Percentiles rank a stretch among this genome's conserved stretches.
phyloP scores from a whole-genome alignment of 2,797 vertebrate species.

The Phoeniculus purpureus region DNA sequence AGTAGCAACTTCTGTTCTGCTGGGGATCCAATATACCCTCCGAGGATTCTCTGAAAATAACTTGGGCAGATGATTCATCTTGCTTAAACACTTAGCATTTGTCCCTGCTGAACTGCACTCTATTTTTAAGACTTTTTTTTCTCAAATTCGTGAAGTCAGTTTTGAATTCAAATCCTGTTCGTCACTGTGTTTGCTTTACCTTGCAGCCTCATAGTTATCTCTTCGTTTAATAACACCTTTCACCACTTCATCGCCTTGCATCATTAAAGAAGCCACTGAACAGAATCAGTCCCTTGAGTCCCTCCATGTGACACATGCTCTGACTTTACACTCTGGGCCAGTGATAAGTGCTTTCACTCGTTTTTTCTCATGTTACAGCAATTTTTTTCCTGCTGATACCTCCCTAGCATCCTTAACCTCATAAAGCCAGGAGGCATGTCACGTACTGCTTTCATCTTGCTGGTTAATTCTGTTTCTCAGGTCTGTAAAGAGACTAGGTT shows the following conservation, averaged over 20 bases:
- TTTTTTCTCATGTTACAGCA: neutral
- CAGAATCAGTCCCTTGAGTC: neutral
- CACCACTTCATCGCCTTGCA: neutral
- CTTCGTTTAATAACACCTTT: neutral
- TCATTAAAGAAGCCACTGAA: neutral
- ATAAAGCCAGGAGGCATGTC: neutral
- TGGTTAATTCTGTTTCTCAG: neutral
- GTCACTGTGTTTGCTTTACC: conserved; percentile 7
- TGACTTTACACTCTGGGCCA: neutral
- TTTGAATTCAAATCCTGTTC: conserved; percentile 8
- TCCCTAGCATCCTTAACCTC: neutral
- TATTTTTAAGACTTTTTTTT: neutral
- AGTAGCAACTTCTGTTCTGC: neutral
- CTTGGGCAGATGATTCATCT: conserved; percentile 11
- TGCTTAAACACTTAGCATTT: neutral
- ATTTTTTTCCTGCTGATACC: rapidly evolving
- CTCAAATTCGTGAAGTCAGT: neutral
- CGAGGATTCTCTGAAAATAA: neutral
- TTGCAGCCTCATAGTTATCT: neutral
- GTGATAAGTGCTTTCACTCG: neutral
- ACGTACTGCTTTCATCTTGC: neutral
- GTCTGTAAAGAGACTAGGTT: neutral
- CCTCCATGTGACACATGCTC: neutral
- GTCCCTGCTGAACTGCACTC: neutral
- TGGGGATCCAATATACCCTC: neutral